These are phyloP conservation scores for Asarcornis scutulata DNA, from an alignment of 2,113 vertebrate species.

Conservation along the genomic window DNA sequence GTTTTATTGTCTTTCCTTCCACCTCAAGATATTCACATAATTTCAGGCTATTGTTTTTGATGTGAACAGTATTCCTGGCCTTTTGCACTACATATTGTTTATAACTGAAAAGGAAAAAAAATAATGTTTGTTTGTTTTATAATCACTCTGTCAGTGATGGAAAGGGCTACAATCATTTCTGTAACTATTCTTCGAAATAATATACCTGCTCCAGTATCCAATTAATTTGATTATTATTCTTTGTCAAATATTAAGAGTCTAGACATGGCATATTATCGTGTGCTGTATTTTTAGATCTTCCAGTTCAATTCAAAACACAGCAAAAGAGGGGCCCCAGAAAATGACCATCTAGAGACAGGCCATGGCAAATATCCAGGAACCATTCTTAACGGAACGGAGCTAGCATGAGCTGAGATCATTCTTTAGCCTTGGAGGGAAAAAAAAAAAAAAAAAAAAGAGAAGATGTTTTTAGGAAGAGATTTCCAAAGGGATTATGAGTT, in stretches of 20 bases:
- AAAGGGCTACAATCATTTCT: constrained; percentile 16
- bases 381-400: constrained; percentile 72
- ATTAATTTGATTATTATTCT: constrained; percentile 50
- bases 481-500: constrained; percentile 68
- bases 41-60: constrained; percentile 45
- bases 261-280: constrained; percentile 59
- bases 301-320: constrained; percentile 75
- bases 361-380: constrained; percentile 77
- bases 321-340: constrained; percentile 74
- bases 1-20: constrained; percentile 19
- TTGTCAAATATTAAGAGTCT: constrained; percentile 51
- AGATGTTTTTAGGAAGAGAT: constrained; percentile 58
- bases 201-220: constrained; percentile 22
- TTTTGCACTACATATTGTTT: constrained; percentile 34
- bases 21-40: not conserved
- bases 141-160: not conserved
- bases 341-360: constrained; percentile 71
- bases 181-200: not conserved
- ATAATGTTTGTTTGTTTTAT: not conserved
- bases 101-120: not conserved
- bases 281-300: constrained; percentile 70
- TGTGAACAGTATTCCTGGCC: constrained; percentile 21
- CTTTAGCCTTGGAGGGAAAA: constrained; percentile 18
- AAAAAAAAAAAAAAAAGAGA: not conserved
- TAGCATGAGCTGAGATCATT: constrained; percentile 69